Base-by-base conservation (phyloP, 1,140 invertebrate species). In the Aphelenchoides avenae region DNA sequence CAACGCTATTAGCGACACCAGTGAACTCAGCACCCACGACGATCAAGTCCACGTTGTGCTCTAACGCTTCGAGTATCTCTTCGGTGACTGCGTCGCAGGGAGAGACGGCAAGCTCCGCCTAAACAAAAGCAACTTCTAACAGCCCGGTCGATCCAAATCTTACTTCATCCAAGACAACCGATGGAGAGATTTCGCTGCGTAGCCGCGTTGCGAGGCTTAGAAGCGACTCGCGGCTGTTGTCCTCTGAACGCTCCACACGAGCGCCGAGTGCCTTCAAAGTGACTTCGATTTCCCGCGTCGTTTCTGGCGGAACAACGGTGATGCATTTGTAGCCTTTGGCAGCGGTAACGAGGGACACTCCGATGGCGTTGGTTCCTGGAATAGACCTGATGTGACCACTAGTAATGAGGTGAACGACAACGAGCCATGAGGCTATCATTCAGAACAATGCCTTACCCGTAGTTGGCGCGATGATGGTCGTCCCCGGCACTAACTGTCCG, bases 301-400 rank as follows among this genome's bases (percentile, higher is more conserved):
- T 71, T 89, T 83, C 98, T 95, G 80, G 97, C 90, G 79, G 89
- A 64, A 99, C 89, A 0, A 98, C 91, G 78, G 99, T 96, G 31
- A 96, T 87, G 78, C 93, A 97, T 57, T 85, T 85, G 78, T 98
- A 99, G 3, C 90, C 90, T 82, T 88, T 92, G 0, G 94, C 88
- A 47, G 93, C 92, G 57, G 89, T 85, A 36, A 89, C 91, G 77
- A 98, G 83, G 0, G 95, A 94, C 33, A 99, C 76, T 31, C 94
- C 95, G 78, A 99, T 95, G 37, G 93, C 85, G 15, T 66, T 75
- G 47, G n/a, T n/a, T n/a, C n/a, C n/a, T n/a, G n/a, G n/a, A n/a
- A n/a, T n/a, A n/a, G n/a, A n/a, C n/a, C n/a, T n/a, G n/a, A n/a
- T n/a, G n/a, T n/a, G n/a, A n/a, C n/a, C n/a, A n/a, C n/a, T n/a